These are phyloP conservation scores for Drosophila rellima DNA, from an alignment of 2,888 invertebrate genomes.

Conservation along the genomic window DNA sequence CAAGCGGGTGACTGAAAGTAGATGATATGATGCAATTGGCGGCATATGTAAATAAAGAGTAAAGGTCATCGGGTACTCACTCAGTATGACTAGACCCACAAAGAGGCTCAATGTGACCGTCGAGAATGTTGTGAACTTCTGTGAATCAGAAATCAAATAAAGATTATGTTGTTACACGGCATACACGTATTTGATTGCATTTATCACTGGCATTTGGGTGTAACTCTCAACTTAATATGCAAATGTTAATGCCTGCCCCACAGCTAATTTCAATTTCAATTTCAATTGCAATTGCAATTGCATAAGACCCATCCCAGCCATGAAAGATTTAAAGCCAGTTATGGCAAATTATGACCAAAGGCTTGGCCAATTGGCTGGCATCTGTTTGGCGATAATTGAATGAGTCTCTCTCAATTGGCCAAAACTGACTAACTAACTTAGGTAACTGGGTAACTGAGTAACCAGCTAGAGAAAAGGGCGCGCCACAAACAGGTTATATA, in stretches of 20 bases:
- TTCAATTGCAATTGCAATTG: slow-evolving; percentile 34
- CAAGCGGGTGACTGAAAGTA: slow-evolving; percentile 91
- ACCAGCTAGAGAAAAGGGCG: slow-evolving; percentile 56
- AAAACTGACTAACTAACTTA: slow-evolving; percentile 30
- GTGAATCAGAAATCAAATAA: slow-evolving; percentile 75
- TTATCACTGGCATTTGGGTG: slow-evolving; percentile 16
- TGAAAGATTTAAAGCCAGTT: slow-evolving; percentile 41
- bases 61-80: slow-evolving; percentile 87
- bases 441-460: slow-evolving; percentile 8
- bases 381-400: slow-evolving; percentile 50
- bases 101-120: slow-evolving; percentile 96
- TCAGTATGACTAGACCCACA: slow-evolving; percentile 96
- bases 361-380: slow-evolving; percentile 35
- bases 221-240: slow-evolving; percentile 12
- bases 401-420: slow-evolving; percentile 43
- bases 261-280: slow-evolving; percentile 31
- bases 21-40: slow-evolving; percentile 34
- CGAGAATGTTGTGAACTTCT: slow-evolving; percentile 96
- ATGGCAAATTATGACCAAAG: slow-evolving; percentile 37
- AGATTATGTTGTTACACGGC: slow-evolving; percentile 24
- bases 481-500: slow-evolving; percentile 47
- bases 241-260: slow-evolving; percentile 15
- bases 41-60: slow-evolving; percentile 43
- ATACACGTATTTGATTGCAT: slow-evolving; percentile 18
- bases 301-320: slow-evolving; percentile 27